Base-by-base conservation (phyloP, 2,888 invertebrate genomes). In the Lasioglossum calceatum region DNA sequence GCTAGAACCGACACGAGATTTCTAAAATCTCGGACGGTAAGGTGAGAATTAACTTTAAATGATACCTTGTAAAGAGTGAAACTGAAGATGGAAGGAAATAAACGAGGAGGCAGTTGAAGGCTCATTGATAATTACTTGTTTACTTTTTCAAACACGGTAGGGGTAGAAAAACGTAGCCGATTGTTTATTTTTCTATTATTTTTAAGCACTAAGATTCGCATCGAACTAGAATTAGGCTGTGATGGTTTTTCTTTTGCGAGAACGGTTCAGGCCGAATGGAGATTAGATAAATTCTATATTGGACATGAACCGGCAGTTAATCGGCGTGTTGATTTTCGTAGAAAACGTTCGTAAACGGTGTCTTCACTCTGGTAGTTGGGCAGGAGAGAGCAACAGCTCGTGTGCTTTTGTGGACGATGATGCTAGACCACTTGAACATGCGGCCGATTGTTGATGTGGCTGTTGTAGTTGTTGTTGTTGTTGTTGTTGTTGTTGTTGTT, bases 351-450 rank as follows among this genome's bases (percentile, higher is more conserved):
- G 78, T 84, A 82, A 64, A 80, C 80, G 64, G 58, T 86, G 79
- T 88, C 87, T 88, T 92, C 91, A 94, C 89, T 94, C 94, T 83
- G 93, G 92, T 85, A 95, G 90, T 87, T 95, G 94, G 79, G 94
- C 94, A 79, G 95, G 94, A 67, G 94, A 95, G 42, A 95, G 92
- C 81, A 95, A 89, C 47, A 95, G 93, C 88, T 95, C 95, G 84
- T 92, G 93, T 84, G 91, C 93, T 81, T 94, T 94, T 64, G 88
- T 88, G n/a, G 88, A 81, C 58, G 92, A 87, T 50, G 91, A 88
- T 76, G 91, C 88, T 76, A 90, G 88, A 58, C 84, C 92, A 87
- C 90, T 89, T 50, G 86, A 89, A 73, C 90, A 90, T 50, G 92
- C 86, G 73, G 90, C 85, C 83, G 89, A 83, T 75, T 87, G 89